Evolutionary conservation across 2,888 invertebrate genomes (phyloP), one percentile per base, ranked within the genome.

Genomic region (Diadromus collaris): DNA sequence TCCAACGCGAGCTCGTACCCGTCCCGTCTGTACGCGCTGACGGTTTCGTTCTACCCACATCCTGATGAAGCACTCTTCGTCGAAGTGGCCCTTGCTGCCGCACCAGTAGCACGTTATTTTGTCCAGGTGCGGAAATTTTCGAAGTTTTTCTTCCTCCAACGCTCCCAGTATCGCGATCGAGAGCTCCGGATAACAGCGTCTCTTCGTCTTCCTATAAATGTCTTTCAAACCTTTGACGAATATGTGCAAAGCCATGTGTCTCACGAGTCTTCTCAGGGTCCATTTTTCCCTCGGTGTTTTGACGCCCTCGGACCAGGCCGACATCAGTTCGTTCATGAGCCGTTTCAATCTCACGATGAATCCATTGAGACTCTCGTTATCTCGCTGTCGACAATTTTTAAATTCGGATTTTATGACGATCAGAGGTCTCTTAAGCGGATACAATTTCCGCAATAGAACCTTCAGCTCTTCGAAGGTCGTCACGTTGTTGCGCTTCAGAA

Each of bases 91-190:
- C n/a, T 32, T 46, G n/a, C 46, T 46, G 32, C 64, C 64, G 32
- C 64, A 64, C 48, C 64, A 64, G 32, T 64, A 32, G 64, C 64
- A 64, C 64, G 10, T 46, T 24, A 64, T 29, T n/a, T 27, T 19
- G 29, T 29, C 64, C 48, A 64, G 32, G 19, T 48, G 46, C 10
- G 48, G 64, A 48, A 32, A 29, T 21, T 46, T 64, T 64, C 46
- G 32, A 19, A 64, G 5, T 24, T 46, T 64, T 19, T 64, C 32
- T 32, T 64, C 64, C 19, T 46, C 46, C 29, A 64, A 6, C 2
- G 64, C 64, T 32, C 29, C 46, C 64, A 48, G 16, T 9, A 64
- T 64, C 0, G 64, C 64, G 2, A 19, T 46, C 46, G 64, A 29
- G 1, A 64, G 46, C 19, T 64, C 64, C 32, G 64, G n/a, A 13